Base-by-base conservation (phyloP, 2,888 invertebrate genomes). In the Chironomus tentans region DNA sequence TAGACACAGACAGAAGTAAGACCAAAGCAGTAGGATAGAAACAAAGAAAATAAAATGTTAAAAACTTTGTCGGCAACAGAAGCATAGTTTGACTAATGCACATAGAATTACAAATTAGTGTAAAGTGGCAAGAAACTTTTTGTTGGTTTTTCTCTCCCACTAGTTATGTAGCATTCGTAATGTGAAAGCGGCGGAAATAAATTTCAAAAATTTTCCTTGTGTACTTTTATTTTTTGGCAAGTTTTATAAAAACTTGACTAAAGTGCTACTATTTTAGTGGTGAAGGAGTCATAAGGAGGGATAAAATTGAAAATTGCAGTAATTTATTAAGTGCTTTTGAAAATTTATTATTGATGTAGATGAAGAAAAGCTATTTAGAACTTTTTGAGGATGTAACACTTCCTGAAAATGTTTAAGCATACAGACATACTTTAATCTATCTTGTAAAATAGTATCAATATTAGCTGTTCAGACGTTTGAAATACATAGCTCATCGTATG, bases 11-110 rank as follows among this genome's bases (percentile, higher is more conserved):
- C 38, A 38, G 38, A 38, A 38, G 38, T 38, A 38, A 38, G 38
- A 38, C 38, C 38, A 38, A 38, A 38, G 38, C 38, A 38, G 38
- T 38, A 38, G 38, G 38, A 38, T 38, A 38, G 38, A 38, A 38
- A 38, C 1, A 38, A 38, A 38, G 4, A 38, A 38, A 10, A 38
- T 4, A 38, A 38, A 38, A 38, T 38, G 38, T 38, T 38, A 10
- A 22, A 65, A 65, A 22, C 13, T 65, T 65, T 65, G 62, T 65
- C 65, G 65, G 12, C 24, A 65, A 65, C 22, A 65, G 21, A 18
- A 65, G 65, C 65, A 65, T 56, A 15, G 65, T 65, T 65, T 65
- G 21, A 65, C 22, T 65, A 65, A 65, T 65, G 65, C 65, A 65
- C 65, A 65, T 65, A 13, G 65, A 65, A 65, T 65, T 65, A 65